Conservation (phyloP, 2,888 invertebrate species). For the Agonopterix subpropinquella region DNA sequence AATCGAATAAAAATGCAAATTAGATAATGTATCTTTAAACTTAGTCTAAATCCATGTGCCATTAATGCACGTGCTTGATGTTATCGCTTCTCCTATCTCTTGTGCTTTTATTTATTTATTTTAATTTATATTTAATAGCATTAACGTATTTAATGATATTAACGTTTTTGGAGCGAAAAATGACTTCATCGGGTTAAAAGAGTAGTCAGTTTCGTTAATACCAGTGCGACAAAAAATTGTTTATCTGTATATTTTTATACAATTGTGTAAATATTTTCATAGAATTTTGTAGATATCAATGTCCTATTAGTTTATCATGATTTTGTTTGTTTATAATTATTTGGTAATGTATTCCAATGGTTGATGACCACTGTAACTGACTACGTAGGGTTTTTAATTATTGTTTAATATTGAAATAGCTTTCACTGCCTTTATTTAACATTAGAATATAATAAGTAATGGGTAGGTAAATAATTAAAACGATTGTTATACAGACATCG, state of each 20-base stretch:
- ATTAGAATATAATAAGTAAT: conserved; percentile 11
- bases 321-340: no score
- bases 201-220: conserved; percentile 4
- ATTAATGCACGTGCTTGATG: conserved; percentile 63
- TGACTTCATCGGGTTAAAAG: not conserved
- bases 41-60: conserved; percentile 66
- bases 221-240: not conserved
- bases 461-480: not conserved
- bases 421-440: conserved; percentile 7
- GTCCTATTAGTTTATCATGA: no score
- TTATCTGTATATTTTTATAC: not conserved
- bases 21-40: conserved; percentile 23
- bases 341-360: no score
- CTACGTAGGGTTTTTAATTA: not conserved
- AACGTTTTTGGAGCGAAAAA: not conserved
- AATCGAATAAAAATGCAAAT: not conserved
- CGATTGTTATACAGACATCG: no score
- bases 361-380: not conserved
- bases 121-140: not conserved
- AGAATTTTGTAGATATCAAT: no score
- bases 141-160: not conserved
- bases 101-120: conserved; percentile 58
- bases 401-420: not conserved
- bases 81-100: conserved; percentile 33
- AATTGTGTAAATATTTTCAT: no score